Base-by-base conservation (phyloP, 2,888 invertebrate species). In the Calameuta filiformis region DNA sequence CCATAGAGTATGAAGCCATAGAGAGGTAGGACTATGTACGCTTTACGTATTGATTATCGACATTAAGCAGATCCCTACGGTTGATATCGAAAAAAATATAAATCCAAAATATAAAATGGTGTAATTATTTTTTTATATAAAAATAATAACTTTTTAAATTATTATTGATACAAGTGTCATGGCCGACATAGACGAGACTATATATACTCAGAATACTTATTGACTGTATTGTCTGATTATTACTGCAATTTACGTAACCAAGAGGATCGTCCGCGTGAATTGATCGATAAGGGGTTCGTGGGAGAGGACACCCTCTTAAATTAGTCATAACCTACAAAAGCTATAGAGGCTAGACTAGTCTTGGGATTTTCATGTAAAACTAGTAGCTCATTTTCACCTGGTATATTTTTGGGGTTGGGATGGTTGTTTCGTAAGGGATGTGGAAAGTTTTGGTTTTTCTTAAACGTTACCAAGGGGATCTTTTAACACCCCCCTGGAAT, bases 201-300 rank as follows among this genome's bases (percentile, higher is more conserved):
- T 56, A 23, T 23, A 56, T 23, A 9, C 9, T 9, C 23, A 2
- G 23, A 2, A 15, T 23, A 37, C 9, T 56, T 56, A 56, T 56
- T 23, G 9, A 56, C 56, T 56, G 15, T 15, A 23, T 23, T 40
- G 40, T 40, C 9, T 40, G 77, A 73, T 11, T 40, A 75, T 80
- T 78, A n/a, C 73, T 0, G 75, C 71, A 35, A 73, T 76, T 79
- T 73, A 34, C 74, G 78, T 40, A 78, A 81, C 73, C 1, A 56
- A 56, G 23, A 23, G 23, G 56, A 56, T 56, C 23, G 56, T 6
- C 2, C 9, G 23, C 23, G 9, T 23, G 23, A 23, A 56, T 56
- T 23, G 56, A 56, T 23, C 2, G 23, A 23, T 56, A 56, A 23
- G 12, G 37, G 0, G 12, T 11, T 11, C 4, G 4, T 35, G 37